phyloP scores from a whole-genome alignment of 2,888 invertebrate genomes.

The Platycheirus rosarum region DNA sequence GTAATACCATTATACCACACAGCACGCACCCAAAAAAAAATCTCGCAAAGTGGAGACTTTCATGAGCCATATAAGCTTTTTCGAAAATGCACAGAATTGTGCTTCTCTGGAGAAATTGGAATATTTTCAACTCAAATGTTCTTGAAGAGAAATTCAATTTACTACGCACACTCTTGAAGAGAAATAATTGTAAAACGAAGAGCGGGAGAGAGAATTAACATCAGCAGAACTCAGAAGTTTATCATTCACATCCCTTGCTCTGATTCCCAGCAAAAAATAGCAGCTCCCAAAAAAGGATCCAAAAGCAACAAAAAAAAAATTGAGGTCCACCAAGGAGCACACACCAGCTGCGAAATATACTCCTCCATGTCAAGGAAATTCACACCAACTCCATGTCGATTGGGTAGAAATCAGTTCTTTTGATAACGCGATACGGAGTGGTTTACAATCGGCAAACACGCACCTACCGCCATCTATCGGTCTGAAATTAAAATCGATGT shows the following conservation, averaged over 20 bases:
- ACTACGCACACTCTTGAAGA: conserved; percentile 62
- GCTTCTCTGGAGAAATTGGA: conserved; percentile 16
- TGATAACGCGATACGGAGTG: conserved; percentile 73
- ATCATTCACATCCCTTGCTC: conserved; percentile 50
- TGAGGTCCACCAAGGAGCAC: conserved; percentile 44
- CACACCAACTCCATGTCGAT: conserved; percentile 73
- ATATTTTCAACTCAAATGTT: not conserved
- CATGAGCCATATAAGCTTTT: conserved; percentile 39
- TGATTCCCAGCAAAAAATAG: conserved; percentile 28
- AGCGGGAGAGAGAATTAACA: conserved; percentile 9
- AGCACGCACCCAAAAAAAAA: conserved; percentile 1
- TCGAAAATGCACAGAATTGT: conserved; percentile 60
- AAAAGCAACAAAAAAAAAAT: conserved; percentile 4
- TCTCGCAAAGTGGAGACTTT: conserved; percentile 25
- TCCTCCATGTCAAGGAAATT: conserved; percentile 55
- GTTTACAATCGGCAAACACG: conserved; percentile 58
- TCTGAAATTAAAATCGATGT: conserved; percentile 6
- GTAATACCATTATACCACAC: conserved; percentile 11
- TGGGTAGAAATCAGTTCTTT: conserved; percentile 73
- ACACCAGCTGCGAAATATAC: conserved; percentile 34
- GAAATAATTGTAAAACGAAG: conserved; percentile 1
- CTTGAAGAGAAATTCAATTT: conserved; percentile 30
- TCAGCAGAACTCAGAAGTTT: conserved; percentile 34
- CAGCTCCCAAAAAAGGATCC: conserved; percentile 7
- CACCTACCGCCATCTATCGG: conserved; percentile 68